Evolutionary conservation across 2,797 vertebrate genomes (phyloP), one percentile per base, ranked within the genome.

Genomic region (Sternarchorhynchus goeldii): DNA sequence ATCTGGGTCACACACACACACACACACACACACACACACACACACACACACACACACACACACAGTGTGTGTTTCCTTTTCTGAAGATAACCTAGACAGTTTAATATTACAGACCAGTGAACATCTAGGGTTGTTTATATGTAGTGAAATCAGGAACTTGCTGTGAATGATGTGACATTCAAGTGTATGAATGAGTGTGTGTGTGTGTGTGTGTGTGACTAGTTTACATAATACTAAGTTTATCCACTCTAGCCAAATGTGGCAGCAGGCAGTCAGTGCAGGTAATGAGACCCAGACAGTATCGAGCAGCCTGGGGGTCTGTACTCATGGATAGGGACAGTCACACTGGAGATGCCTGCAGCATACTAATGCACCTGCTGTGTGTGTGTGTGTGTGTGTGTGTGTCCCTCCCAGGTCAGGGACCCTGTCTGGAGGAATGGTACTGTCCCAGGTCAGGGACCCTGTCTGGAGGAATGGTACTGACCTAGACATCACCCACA

Each of bases 401-500:
- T 63, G 56, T 39, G 25, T 62, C 10, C 8, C 6, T 41, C 10
- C 6, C 6, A 41, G 39, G 39, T 72, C 53, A 68, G 80, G 87
- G 89, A 90, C 92, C 92, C 91, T 88, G 91, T 92, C 92, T 93
- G 86, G 86, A 69, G 4, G 82, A 91, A 92, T 92, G 91, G 91
- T 92, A 88, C 86, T 88, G 89, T 25, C 25, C 67, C 73, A 56
- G 80, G 87, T 72, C 53, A 68, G 80, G 87, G 89, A 90, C 92
- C 92, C 91, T 88, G 91, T 92, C 92, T 93, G 86, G 86, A 69
- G 4, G 82, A 91, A 92, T 92, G 91, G 91, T 92, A 88, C 86
- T 88, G 89, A 85, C 92, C 88, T 88, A 92, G 91, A 93, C 92
- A 85, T 84, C 83, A 81, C 39, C 68, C 72, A 50, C 32, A 73